Evolutionary conservation across 2,113 vertebrate genomes (phyloP), one percentile per base, ranked within the genome.

Genomic region (Xiphias gladius): DNA sequence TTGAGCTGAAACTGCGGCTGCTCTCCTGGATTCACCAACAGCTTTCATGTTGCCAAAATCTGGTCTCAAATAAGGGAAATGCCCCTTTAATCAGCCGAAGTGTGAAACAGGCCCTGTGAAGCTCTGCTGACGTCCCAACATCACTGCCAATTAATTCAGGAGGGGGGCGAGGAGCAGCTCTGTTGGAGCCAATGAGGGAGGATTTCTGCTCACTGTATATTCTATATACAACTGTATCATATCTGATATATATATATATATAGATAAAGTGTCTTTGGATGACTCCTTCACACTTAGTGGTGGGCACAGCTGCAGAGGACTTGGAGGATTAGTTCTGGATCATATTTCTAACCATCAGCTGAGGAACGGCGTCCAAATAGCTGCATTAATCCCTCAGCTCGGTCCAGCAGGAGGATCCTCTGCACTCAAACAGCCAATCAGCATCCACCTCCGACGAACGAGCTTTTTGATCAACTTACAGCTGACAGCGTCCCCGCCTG

Each of bases 231-330:
- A 63, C 54, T 63, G 71, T 32, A 76, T 65, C 39, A 80, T 78
- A 79, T 86, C 73, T 83, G 55, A 80, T 79, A 82, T 63, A 82
- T 41, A 82, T 81, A 66, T 84, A 54, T 69, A 70, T 81, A 66
- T 84, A 54, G 65, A 70, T 63, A 37, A 87, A 80, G 78, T 89
- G 78, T 86, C 79, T 85, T 88, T 90, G 85, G 67, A 87, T 90
- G 87, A 83, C 86, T 93, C 77, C 86, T 90, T 93, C 86, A 86
- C 88, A 89, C 84, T 89, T 85, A 52, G 76, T 55, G 10, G 84
- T 86, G 69, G 80, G 88, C 92, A 95, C 96, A 97, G 96, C 96
- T 97, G 97, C 94, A 95, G 94, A 95, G 94, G 95, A 88, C 87
- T 79, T 75, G 9, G 77, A 79, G 93, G 94, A 95, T 95, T 96